phyloP scores from a whole-genome alignment of 23 tunicate genomes.

The Trididemnum clinides region DNA sequence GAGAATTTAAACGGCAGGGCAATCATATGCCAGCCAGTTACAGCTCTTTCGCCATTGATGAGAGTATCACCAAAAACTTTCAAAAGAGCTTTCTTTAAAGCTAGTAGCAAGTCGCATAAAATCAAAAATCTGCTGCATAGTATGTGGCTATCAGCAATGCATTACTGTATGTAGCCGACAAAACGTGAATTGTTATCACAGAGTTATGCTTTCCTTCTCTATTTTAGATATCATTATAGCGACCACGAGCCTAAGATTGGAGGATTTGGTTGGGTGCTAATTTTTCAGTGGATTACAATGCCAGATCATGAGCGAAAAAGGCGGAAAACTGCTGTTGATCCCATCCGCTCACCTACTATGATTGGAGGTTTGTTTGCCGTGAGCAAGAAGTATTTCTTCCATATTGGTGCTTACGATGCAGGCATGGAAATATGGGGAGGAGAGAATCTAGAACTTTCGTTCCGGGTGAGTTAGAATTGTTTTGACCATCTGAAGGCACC shows the following conservation, averaged over 20 bases:
- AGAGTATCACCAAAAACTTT: too few species aligned
- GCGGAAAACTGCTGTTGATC: conserved; percentile 69
- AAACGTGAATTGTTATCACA: too few species aligned
- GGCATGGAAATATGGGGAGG: conserved; percentile 99
- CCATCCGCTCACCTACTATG: conserved; percentile 97
- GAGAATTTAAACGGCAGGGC: too few species aligned
- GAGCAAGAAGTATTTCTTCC: conserved; percentile 71
- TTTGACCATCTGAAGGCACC: too few species aligned
- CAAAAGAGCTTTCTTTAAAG: too few species aligned
- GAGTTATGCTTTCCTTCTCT: too few species aligned
- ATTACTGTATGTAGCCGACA: too few species aligned
- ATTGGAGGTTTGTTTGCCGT: conserved; percentile 97
- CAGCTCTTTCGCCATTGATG: too few species aligned
- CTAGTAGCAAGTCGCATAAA: too few species aligned
- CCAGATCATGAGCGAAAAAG: conserved; percentile 81
- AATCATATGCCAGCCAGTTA: too few species aligned
- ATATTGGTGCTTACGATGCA: conserved; percentile 95
- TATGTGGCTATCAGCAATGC: too few species aligned
- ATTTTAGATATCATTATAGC: conserved; percentile 75
- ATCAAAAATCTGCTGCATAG: too few species aligned
- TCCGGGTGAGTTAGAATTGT: conserved; percentile 56
- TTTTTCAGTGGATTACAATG: conserved; percentile 93
- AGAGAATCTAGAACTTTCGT: conserved; percentile 92
- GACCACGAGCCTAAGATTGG: conserved; percentile 99
- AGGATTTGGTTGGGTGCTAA: conserved; percentile 97